phyloP scores from a whole-genome alignment of 2,888 invertebrate species.

The Julus scandinavius region DNA sequence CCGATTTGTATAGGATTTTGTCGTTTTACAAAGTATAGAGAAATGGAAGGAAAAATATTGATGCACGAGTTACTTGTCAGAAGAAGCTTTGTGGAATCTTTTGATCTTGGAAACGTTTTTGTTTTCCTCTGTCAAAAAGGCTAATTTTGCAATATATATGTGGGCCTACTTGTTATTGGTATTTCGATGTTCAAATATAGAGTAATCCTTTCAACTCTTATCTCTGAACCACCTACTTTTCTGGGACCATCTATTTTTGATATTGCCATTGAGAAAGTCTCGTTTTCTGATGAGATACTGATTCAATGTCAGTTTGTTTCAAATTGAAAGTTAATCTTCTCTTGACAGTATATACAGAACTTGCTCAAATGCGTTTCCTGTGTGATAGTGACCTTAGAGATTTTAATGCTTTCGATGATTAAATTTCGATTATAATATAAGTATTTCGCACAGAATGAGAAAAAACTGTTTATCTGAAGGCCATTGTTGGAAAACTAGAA shows the following conservation, averaged over 20 bases:
- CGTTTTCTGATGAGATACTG: conserved; percentile 23
- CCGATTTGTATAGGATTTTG: not conserved
- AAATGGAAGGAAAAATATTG: not conserved
- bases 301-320: conserved; percentile 25
- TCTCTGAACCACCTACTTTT: not conserved
- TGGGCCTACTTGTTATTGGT: not conserved
- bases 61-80: not conserved
- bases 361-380: not conserved
- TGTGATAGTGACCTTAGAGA: not conserved
- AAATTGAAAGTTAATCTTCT: conserved; percentile 37
- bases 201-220: not conserved
- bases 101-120: not conserved
- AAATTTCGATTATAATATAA: not conserved
- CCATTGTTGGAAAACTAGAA: not conserved
- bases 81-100: not conserved
- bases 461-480: not conserved
- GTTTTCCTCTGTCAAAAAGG: not conserved
- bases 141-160: conserved; percentile 2
- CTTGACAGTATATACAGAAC: not conserved
- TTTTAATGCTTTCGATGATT: conserved; percentile 29
- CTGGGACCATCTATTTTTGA: not conserved
- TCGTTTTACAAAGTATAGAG: not conserved
- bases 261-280: not conserved
- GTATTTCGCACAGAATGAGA: not conserved
- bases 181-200: not conserved